Evolutionary conservation across 2,888 invertebrate genomes (phyloP), one percentile per base, ranked within the genome.

Genomic region (Cryptocephalus primarius): DNA sequence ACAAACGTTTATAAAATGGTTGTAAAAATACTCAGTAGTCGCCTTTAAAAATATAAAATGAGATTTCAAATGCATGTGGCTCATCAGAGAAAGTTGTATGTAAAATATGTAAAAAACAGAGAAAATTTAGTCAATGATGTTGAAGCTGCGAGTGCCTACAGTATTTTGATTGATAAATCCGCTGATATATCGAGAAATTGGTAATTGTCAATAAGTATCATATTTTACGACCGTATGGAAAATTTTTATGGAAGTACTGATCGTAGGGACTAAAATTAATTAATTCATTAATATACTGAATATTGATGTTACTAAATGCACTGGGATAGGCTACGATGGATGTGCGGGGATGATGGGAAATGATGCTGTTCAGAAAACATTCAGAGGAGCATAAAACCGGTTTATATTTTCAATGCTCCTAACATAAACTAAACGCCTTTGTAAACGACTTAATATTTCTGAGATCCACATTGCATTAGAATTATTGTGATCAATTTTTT

Each of bases 381-480:
- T 36, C 3, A 36, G 6, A 6, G 6, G 6, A 36, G 6, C 2
- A 6, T 36, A 36, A 36, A 4, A 36, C 2, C 2, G 2, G 4
- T 36, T 11, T 45, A 12, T 45, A 33, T 41, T 45, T 45, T 33
- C 41, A 32, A 11, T 45, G 34, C 32, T 13, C 39, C 9, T 8
- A 33, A 4, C 33, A 43, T 11, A 43, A 43, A 33, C 13, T 43
- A 33, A 43, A 43, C 12, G 4, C 22, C 22, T 3, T 40, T 2
- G 40, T 42, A 2, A 42, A 42, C 8, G 43, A 43, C 12, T 1
- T 33, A 6, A 13, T 4, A 8, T 43, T 9, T 8, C 33, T 3
- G 43, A 43, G 12, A 33, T 43, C 1, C 33, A 31, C 10, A 42
- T 34, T 32, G 32, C n/a, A 33, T 42, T 22, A n/a, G 32, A 42